Evolutionary conservation across 2,888 invertebrate species (phyloP).

Genomic region (Drosophila pseudotakahashii): DNA sequence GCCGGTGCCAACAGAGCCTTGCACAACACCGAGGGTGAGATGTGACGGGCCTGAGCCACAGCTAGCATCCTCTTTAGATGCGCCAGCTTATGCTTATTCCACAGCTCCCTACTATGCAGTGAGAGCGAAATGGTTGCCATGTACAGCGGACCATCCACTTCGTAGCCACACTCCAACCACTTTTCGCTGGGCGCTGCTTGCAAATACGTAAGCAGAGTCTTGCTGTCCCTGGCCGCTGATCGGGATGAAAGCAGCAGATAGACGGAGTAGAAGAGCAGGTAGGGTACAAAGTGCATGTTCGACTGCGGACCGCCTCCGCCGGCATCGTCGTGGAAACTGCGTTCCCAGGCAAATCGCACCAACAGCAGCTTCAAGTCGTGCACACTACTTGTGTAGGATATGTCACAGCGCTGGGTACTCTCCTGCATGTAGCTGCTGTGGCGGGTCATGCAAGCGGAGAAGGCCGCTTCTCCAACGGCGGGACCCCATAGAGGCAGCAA

Average conservation of each 20-base stretch:
- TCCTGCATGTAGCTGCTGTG: conserved; percentile 93
- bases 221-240: conserved; percentile 91
- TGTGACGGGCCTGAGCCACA: conserved; percentile 91
- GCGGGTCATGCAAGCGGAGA: conserved; percentile 96
- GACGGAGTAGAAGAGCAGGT: conserved; percentile 96
- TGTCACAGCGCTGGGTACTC: conserved; percentile 84
- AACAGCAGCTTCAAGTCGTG: conserved; percentile 97
- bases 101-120: conserved; percentile 90
- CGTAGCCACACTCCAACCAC: conserved; percentile 93
- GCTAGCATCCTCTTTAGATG: conserved; percentile 92
- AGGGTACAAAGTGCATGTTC: conserved; percentile 98
- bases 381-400: conserved; percentile 86
- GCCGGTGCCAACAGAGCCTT: conserved; percentile 85
- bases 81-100: conserved; percentile 89
- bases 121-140: conserved; percentile 92
- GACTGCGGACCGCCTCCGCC: conserved; percentile 98
- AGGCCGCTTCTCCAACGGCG: conserved; percentile 95
- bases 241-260: conserved; percentile 96
- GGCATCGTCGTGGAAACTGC: conserved; percentile 98
- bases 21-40: conserved; percentile 85
- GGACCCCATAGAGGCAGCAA: conserved; percentile 98
- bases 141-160: conserved; percentile 96
- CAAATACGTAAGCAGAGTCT: conserved; percentile 90
- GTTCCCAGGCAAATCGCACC: conserved; percentile 95
- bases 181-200: conserved; percentile 87